Evolutionary conservation across 2,888 invertebrate genomes (phyloP), one percentile per base, ranked within the genome.

Genomic region (Ichneumoninae sp.): DNA sequence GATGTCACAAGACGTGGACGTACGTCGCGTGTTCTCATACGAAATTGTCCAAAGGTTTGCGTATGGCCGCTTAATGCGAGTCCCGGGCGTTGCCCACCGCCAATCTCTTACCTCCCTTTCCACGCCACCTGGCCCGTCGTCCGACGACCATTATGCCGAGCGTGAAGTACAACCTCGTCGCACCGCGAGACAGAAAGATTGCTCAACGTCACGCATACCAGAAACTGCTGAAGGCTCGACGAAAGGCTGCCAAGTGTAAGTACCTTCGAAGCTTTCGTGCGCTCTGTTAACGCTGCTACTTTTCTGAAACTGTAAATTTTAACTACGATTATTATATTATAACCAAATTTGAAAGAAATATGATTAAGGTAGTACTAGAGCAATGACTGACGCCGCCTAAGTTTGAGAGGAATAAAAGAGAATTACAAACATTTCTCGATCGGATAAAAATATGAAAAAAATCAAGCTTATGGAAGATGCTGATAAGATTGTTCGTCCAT

Each of bases 171-270:
- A 40, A 30, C 69, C 73, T 71, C 66, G 63, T 65, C 22, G 16
- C 44, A 47, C 44, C 16, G 44, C 44, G 44, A 57, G 26, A 75
- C 88, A 90, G 90, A 90, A 89, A 89, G 89, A 91, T 91, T 91
- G 89, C 88, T 86, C 76, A 57, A 44, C 83, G 88, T 89, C 89
- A 91, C 88, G 90, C 89, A 87, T 76, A 74, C 82, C 74, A 66
- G 81, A 68, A 68, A 60, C 73, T 57, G 16, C 26, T 63, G 33
- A 47, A 63, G 40, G 8, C 54, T 54, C 36, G 76, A 66, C 66
- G 52, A 76, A 54, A 66, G 50, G 26, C 63, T 36, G 8, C 65
- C 52, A 8, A 30, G 52, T 36, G 36, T 40, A 76, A 22, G 22
- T 0, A 54, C 76, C 22, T 66, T 66, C 63, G 19, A 50, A 65